A percentile compares a stretch with the other conserved stretches of the same genome.
Conservation (phyloP, 2,113 vertebrate genomes). For the Epinephelus fuscoguttatus region DNA sequence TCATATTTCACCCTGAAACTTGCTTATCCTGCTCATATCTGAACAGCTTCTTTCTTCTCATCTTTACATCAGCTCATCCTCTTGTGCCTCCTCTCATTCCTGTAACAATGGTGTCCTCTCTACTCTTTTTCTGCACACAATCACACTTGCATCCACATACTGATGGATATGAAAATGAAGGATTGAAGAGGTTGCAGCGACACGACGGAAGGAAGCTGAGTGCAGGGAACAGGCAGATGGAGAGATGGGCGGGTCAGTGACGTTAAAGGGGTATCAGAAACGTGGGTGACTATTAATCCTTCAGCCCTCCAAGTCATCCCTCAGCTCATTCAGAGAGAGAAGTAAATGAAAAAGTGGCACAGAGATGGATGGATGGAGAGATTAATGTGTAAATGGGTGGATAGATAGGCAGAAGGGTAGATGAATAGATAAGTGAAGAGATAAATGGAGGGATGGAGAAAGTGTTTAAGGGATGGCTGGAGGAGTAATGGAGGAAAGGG, state of each 20-base stretch:
- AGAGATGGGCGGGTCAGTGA: constrained; percentile 22
- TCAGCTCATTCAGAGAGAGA: constrained; percentile 44
- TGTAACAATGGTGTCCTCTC: constrained; percentile 10
- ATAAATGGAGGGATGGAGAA: constrained; percentile 52
- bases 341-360: constrained; percentile 67
- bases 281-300: constrained; percentile 54
- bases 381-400: constrained; percentile 51
- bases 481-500: constrained; percentile 28
- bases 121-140: constrained; percentile 28
- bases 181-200: constrained; percentile 22
- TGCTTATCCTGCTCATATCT: not conserved
- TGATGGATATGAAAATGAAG: constrained; percentile 56
- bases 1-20: not conserved
- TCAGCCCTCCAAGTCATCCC: constrained; percentile 41
- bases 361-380: constrained; percentile 50
- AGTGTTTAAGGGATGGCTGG: constrained; percentile 18
- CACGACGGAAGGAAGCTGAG: constrained; percentile 6
- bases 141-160: constrained; percentile 30
- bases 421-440: constrained; percentile 54
- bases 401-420: constrained; percentile 40
- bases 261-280: constrained; percentile 52
- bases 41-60: not conserved
- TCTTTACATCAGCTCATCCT: constrained; percentile 25
- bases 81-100: constrained; percentile 14
- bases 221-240: constrained; percentile 34